phyloP scores from a whole-genome alignment of 1,140 invertebrate species.

The Drosophila ogumai region DNA sequence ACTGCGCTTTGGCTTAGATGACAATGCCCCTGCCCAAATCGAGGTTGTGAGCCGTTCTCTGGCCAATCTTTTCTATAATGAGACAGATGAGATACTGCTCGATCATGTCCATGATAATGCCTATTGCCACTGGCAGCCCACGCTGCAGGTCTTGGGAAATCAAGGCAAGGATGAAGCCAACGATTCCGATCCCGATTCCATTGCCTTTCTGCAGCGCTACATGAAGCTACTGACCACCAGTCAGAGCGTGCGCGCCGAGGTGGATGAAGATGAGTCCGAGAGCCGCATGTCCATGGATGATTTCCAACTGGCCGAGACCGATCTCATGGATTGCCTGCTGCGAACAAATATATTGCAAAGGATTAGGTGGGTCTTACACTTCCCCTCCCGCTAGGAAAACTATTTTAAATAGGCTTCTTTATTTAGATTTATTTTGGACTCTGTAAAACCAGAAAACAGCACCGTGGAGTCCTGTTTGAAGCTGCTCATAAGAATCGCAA shows the following conservation, averaged over 20 bases:
- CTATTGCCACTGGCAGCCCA: slow-evolving; percentile 88
- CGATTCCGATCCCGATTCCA: slow-evolving; percentile 55
- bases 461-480: slow-evolving; percentile 89
- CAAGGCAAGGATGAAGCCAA: slow-evolving; percentile 22
- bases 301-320: slow-evolving; percentile 91
- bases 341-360: slow-evolving; percentile 91
- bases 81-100: slow-evolving; percentile 90
- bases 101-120: slow-evolving; percentile 90
- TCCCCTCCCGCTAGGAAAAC: no score
- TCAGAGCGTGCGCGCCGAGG: slow-evolving; percentile 56
- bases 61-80: slow-evolving; percentile 90
- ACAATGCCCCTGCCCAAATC: slow-evolving; percentile 90
- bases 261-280: slow-evolving; percentile 85
- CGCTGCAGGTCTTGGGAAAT: slow-evolving; percentile 85
- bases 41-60: slow-evolving; percentile 90
- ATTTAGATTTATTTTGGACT: slow-evolving; percentile 89
- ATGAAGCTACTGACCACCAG: slow-evolving; percentile 68
- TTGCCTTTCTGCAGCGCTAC: slow-evolving; percentile 71
- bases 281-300: slow-evolving; percentile 90
- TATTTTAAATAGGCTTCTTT: background rate
- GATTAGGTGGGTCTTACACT: slow-evolving; percentile 86
- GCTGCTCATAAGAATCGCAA: slow-evolving; percentile 89
- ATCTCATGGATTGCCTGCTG: slow-evolving; percentile 90
- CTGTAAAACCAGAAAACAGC: slow-evolving; percentile 88
- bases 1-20: slow-evolving; percentile 93